A percentile compares a stretch with the other conserved stretches of the same genome.
Evolutionary conservation across 2,797 vertebrate species (phyloP).

Genomic region (Echiichthys vipera): DNA sequence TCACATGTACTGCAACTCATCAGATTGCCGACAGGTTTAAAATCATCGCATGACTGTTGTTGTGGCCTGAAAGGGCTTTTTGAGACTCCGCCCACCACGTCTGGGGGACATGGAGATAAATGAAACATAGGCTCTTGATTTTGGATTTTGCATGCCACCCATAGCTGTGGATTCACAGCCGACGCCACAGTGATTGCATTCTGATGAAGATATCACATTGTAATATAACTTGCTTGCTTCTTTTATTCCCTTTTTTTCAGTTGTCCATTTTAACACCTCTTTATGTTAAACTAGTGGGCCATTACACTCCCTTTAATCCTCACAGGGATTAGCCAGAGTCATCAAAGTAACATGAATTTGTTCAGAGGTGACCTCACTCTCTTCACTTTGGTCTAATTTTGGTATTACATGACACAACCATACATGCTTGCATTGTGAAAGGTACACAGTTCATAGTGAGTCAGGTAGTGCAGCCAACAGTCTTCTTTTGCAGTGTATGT

Average conservation of each 20-base stretch:
- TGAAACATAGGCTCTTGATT: slow-evolving; percentile 12
- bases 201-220: slow-evolving; percentile 13
- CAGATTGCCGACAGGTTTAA: slow-evolving; percentile 29
- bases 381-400: slow-evolving; percentile 43
- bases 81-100: slow-evolving; percentile 7
- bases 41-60: slow-evolving; percentile 22
- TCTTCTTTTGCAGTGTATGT: slow-evolving; percentile 73
- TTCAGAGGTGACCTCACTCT: slow-evolving; percentile 50
- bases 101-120: slow-evolving; percentile 6
- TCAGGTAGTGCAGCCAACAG: slow-evolving; percentile 86
- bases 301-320: slow-evolving; percentile 70
- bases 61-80: slow-evolving; percentile 14
- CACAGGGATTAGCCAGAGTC: slow-evolving; percentile 62
- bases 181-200: slow-evolving; percentile 1
- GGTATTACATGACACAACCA: slow-evolving; percentile 45
- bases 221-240: background rate
- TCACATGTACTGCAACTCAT: slow-evolving; percentile 62
- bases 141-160: background rate
- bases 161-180: background rate
- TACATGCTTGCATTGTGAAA: slow-evolving; percentile 49
- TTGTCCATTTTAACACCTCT: slow-evolving; percentile 3
- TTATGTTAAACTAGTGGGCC: background rate
- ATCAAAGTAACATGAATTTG: slow-evolving; percentile 39
- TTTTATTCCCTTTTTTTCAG: background rate
- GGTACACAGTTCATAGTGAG: slow-evolving; percentile 81